These are phyloP conservation scores for Rhynchophorus ferrugineus DNA, from an alignment of 1,140 invertebrate species.

Conservation along the genomic window DNA sequence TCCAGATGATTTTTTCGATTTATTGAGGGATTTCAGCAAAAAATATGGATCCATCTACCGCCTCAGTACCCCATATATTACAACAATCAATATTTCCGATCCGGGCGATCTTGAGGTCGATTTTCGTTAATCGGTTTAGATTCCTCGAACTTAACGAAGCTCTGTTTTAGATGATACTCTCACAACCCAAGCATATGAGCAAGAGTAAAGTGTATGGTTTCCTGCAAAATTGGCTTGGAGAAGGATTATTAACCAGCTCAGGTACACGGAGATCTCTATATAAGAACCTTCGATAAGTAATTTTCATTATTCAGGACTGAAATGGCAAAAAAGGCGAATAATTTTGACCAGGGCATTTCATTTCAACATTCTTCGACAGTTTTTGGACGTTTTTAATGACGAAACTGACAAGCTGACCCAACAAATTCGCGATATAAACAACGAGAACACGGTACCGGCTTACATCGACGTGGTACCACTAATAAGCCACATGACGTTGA, in stretches of 20 bases:
- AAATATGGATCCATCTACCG: conserved; percentile 10
- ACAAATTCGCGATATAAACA: conserved; percentile 15
- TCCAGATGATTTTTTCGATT: conserved; percentile 2
- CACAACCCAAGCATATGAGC: conserved; percentile 20
- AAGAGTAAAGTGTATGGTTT: conserved; percentile 51
- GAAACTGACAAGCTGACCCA: conserved; percentile 50
- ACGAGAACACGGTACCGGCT: conserved; percentile 39
- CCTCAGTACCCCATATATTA: neutral
- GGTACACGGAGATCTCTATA: conserved; percentile 33
- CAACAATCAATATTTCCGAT: conserved; percentile 1
- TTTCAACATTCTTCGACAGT: conserved; percentile 68
- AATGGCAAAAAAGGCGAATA: conserved; percentile 62
- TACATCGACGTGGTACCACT: conserved; percentile 45
- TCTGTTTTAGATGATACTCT: conserved; percentile 26
- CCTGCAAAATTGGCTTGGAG: conserved; percentile 67
- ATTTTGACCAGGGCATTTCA: conserved; percentile 73
- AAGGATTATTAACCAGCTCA: conserved; percentile 63
- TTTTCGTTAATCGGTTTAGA: too few species aligned
- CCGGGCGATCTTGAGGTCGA: conserved; percentile 14
- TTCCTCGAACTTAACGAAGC: too few species aligned
- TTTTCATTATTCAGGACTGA: conserved; percentile 43
- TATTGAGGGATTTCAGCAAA: neutral
- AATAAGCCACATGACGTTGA: conserved; percentile 53
- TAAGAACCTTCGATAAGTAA: neutral
- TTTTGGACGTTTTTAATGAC: conserved; percentile 60